phyloP scores from a whole-genome alignment of 2,797 vertebrate species.

The Holocentrus rufus region DNA sequence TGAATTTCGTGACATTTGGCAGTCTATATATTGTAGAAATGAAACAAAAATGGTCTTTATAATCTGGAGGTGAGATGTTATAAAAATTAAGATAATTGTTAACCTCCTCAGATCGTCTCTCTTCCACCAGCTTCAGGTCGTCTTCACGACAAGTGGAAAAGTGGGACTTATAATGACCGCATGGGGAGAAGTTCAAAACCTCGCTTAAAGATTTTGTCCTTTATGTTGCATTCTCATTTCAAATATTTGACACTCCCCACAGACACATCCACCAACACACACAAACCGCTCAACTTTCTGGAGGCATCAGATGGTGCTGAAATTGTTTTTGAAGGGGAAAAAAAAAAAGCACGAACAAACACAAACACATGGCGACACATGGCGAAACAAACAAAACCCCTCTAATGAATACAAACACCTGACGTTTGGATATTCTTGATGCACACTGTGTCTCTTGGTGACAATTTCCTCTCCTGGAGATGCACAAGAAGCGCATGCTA shows the following conservation, averaged over 20 bases:
- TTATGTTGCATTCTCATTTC: too few species aligned
- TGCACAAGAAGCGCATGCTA: not conserved
- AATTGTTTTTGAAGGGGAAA: not conserved
- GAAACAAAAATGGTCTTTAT: too few species aligned
- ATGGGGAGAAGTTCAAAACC: not conserved
- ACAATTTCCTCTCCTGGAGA: not conserved
- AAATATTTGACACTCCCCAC: too few species aligned
- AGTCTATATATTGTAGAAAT: too few species aligned
- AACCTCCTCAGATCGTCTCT: too few species aligned
- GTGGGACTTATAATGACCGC: too few species aligned
- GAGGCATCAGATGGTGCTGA: not conserved
- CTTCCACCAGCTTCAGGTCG: too few species aligned
- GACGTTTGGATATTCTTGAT: not conserved
- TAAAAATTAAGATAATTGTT: too few species aligned
- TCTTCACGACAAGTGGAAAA: too few species aligned
- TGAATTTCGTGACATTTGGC: too few species aligned
- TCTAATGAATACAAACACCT: constrained; percentile 33
- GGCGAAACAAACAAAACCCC: not conserved
- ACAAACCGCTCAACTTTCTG: not conserved
- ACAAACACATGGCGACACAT: not conserved
- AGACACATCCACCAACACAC: not conserved
- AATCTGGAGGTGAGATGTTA: too few species aligned
- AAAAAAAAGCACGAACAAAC: not conserved
- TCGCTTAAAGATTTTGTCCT: too few species aligned
- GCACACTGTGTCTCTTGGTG: not conserved